These are phyloP conservation scores for Ornithoptera priamus DNA, from an alignment of 2,888 invertebrate species.

Conservation along the genomic window DNA sequence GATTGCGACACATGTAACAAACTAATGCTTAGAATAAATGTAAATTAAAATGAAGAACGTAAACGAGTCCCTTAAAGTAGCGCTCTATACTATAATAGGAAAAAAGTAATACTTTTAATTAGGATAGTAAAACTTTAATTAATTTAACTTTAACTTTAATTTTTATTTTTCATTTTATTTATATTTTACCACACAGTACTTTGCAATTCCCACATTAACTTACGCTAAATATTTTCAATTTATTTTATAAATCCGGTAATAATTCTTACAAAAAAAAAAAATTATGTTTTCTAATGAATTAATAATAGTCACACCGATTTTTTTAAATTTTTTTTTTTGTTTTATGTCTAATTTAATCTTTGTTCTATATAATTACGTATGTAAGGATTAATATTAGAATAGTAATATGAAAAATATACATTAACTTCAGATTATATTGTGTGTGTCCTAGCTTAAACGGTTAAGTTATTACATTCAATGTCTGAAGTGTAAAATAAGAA, in stretches of 20 bases:
- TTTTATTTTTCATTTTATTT: not conserved
- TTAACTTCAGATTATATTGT: not conserved
- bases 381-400: not conserved
- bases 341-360: not conserved
- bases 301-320: not conserved
- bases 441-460: not conserved
- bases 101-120: too few relatives aligned
- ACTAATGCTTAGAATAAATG: conserved; percentile 1
- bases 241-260: too few relatives aligned
- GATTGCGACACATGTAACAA: not conserved
- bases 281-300: too few relatives aligned
- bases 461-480: not conserved
- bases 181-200: too few relatives aligned
- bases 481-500: too few relatives aligned
- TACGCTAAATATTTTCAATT: too few relatives aligned
- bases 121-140: not conserved
- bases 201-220: too few relatives aligned
- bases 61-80: too few relatives aligned
- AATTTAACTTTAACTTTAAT: not conserved
- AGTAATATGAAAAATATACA: not conserved
- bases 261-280: too few relatives aligned
- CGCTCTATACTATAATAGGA: too few relatives aligned
- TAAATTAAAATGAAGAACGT: not conserved
- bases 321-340: not conserved
- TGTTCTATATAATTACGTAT: not conserved